Percentiles rank a stretch among this genome's conserved stretches.
Conservation (phyloP, 2,797 vertebrate genomes). For the Myotis planiceps region DNA sequence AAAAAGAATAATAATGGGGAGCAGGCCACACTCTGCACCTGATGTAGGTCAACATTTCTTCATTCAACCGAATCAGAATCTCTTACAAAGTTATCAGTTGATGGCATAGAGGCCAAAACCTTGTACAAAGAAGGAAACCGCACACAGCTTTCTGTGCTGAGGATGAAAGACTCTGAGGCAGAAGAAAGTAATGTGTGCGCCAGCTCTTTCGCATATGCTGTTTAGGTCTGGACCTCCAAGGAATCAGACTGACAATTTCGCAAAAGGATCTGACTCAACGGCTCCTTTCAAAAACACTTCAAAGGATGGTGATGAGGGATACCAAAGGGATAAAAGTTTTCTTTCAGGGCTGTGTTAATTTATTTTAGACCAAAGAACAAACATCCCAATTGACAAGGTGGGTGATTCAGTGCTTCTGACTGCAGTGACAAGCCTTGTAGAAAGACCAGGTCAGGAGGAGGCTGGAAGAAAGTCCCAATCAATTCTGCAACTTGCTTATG, state of each 20-base stretch:
- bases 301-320: conserved; percentile 45
- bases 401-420: conserved; percentile 35
- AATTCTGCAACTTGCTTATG: background rate
- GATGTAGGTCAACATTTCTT: background rate
- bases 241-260: conserved; percentile 33
- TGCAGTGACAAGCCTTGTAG: conserved; percentile 16
- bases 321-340: conserved; percentile 46
- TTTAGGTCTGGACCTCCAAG: conserved; percentile 10
- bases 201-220: accelerated
- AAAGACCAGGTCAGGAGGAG: conserved; percentile 40
- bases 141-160: background rate
- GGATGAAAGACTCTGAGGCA: background rate
- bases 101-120: background rate
- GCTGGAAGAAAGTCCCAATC: conserved; percentile 45
- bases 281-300: conserved; percentile 58
- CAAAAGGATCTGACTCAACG: conserved; percentile 59
- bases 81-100: background rate
- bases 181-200: background rate
- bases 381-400: conserved; percentile 37
- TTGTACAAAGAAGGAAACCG: background rate
- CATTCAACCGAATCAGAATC: background rate
- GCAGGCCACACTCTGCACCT: background rate
- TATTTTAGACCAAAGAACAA: conserved; percentile 68
- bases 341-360: conserved; percentile 61
- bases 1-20: background rate